These are phyloP conservation scores for Syrphus vitripennis DNA, from an alignment of 2,888 invertebrate genomes.

Conservation along the genomic window DNA sequence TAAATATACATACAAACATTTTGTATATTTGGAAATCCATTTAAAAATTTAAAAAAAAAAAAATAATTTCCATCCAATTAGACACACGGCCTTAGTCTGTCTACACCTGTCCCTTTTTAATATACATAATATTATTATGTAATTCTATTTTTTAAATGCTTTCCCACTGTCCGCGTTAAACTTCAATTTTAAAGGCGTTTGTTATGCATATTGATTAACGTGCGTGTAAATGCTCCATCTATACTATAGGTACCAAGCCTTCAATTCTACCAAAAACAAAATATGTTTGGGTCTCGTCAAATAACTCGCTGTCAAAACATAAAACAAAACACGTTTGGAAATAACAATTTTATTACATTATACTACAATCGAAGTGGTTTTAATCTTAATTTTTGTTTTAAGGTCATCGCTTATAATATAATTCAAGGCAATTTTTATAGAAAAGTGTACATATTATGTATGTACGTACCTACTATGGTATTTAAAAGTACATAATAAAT, in stretches of 20 bases:
- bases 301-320: conserved; percentile 7
- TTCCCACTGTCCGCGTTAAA: not conserved
- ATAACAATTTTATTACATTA: conserved; percentile 25
- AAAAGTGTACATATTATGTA: not conserved
- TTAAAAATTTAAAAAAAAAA: not conserved
- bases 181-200: not conserved
- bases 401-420: conserved; percentile 32
- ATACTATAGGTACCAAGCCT: too few species aligned
- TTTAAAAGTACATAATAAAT: too few species aligned
- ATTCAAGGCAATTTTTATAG: conserved; percentile 23
- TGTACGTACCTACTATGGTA: too few species aligned
- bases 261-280: conserved; percentile 3
- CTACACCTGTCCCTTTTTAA: conserved; percentile 1
- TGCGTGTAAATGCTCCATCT: conserved; percentile 30
- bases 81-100: not conserved
- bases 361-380: conserved; percentile 24
- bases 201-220: conserved; percentile 16
- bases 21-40: not conserved
- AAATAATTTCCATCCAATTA: not conserved
- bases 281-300: conserved; percentile 5
- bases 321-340: conserved; percentile 23
- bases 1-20: too few species aligned
- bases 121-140: too few species aligned
- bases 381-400: conserved; percentile 40
- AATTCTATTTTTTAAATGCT: not conserved